phyloP scores from a whole-genome alignment of 2,797 vertebrate species.

The Cyclura pinguis region DNA sequence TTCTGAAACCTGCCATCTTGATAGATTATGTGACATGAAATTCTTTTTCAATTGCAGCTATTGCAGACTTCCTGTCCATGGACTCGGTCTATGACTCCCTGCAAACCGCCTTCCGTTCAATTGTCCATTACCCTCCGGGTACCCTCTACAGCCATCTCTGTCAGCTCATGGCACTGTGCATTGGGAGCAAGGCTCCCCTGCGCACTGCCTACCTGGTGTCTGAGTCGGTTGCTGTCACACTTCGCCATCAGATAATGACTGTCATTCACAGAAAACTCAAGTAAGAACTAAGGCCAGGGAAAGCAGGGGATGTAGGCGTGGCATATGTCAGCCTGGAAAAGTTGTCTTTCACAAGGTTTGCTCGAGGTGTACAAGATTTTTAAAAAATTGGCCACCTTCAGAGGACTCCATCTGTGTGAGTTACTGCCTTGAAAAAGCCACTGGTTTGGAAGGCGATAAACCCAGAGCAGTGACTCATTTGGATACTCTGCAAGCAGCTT shows the following conservation, averaged over 20 bases:
- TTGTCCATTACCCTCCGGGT: slow-evolving; percentile 88
- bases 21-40: neutral
- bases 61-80: slow-evolving; percentile 80
- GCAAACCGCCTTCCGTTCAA: slow-evolving; percentile 79
- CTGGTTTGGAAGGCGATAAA: neutral
- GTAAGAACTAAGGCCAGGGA: slow-evolving; percentile 73
- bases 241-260: slow-evolving; percentile 87
- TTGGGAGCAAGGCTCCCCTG: slow-evolving; percentile 82
- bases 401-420: neutral
- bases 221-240: slow-evolving; percentile 86
- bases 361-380: neutral
- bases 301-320: neutral
- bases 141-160: slow-evolving; percentile 84
- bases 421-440: neutral
- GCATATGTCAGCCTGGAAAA: neutral
- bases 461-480: neutral
- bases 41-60: neutral
- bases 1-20: neutral
- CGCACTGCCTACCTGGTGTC: slow-evolving; percentile 87
- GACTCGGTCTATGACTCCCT: slow-evolving; percentile 80
- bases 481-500: neutral
- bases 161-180: slow-evolving; percentile 83
- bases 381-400: neutral
- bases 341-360: neutral
- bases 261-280: slow-evolving; percentile 83